Base-by-base conservation (phyloP, 2,888 invertebrate species). In the Heliconius cydno region DNA sequence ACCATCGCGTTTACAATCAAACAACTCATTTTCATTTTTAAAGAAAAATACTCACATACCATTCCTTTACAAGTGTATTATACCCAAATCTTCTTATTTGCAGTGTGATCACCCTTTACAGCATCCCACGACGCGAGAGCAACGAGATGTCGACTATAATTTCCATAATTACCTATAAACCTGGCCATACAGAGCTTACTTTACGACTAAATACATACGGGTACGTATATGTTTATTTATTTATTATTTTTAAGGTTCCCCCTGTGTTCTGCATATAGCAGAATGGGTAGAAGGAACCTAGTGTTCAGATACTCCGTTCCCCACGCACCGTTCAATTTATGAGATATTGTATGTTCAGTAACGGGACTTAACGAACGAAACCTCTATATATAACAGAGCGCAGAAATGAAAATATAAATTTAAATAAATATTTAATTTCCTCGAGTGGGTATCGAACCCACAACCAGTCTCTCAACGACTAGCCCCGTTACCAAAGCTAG, bases 1-100 rank as follows among this genome's bases (percentile, higher is more conserved):
- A 7, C 34, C 34, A 34, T 19, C 52, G 19, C 52, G 7, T 19
- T 7, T 7, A 52, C 52, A 52, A 52, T 9, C 46, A 52, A 52
- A 52, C 52, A n/a, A n/a, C n/a, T n/a, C n/a, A n/a, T n/a, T n/a
- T 2, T 3, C 2, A 52, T 9, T 52, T 52, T 22, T 19, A 9
- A 65, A 9, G 60, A 65, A 0, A 28, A 65, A 15, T 6, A 65
- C 7, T n/a, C 34, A 77, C 19, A 25, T 9, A 67, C 82, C 82
- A 82, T 71, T 82, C 34, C 46, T 2, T 34, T 7, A 10, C 9
- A 13, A 3, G 6, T 19, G 19, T 52, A 52, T 46, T 71, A 71
- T 63, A 74, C 15, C 71, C 76, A 79, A 79, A 79, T 79, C 77
- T 77, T 65, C 79, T 77, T 73, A 79, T 79, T 77, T 79, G 67